Evolutionary conservation across 1,140 invertebrate genomes (phyloP), one percentile per base, ranked within the genome.

Genomic region (Drosophila serrata): DNA sequence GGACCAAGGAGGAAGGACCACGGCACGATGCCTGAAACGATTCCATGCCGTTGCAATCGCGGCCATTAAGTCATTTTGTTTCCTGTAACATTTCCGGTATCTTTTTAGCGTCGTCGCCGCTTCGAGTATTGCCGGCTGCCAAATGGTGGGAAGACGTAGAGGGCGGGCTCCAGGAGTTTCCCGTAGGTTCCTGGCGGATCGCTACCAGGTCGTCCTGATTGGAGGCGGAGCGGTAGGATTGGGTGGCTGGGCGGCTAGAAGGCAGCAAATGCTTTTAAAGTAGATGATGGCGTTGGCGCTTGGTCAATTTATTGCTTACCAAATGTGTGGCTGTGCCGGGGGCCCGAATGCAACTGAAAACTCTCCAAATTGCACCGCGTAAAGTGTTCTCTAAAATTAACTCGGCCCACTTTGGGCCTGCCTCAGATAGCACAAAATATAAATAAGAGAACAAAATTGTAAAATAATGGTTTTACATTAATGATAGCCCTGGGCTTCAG

Each of bases 1-100:
- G 77, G 40, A 63, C 59, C 48, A 55, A n/a, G 19, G 8, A 48
- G 39, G 29, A 39, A 48, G 35, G 40, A 56, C 31, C 65, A 55
- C 29, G 24, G 46, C 56, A 56, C 56, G 76, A 59, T 80, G 81
- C 53, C 69, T 72, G 69, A 59, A 73, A 73, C 51, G 69, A 72
- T 82, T 78, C 63, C 64, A 65, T 80, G 75, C 81, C 81, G 55
- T 77, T 75, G 84, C 82, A 88, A 87, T 87, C 80, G 82, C 79
- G 67, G 81, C 85, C 85, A 90, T 90, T 90, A 90, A 90, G 86
- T 90, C 85, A 90, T 90, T 90, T 90, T 85, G 81, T 85, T 90
- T 90, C 86, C 86, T 85, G 86, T 67, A 68, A 86, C 86, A 90
- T 81, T 90, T 90, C 80, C 85, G 81, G 85, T 81, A 90, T 90